Evolutionary conservation across 2,113 vertebrate genomes (phyloP).

Genomic region (Helogale parvula): DNA sequence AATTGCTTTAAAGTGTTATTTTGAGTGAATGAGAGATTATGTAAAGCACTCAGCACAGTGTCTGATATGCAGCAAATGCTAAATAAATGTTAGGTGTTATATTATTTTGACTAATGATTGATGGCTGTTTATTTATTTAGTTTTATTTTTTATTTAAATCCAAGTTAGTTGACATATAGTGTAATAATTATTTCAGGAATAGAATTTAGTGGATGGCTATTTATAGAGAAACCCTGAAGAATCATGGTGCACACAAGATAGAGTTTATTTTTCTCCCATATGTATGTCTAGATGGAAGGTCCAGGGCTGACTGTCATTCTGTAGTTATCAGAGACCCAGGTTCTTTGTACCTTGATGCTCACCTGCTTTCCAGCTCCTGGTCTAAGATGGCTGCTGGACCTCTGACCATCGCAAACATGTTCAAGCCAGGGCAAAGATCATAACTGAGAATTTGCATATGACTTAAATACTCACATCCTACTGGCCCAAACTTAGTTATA

Average conservation of each 20-base stretch:
- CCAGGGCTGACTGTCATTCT: background rate
- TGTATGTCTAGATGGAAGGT: background rate
- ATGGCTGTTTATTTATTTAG: background rate
- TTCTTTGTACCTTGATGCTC: background rate
- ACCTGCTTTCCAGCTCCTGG: background rate
- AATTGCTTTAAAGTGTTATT: background rate
- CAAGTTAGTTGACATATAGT: too few species aligned
- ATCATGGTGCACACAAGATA: background rate
- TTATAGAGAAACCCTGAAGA: conserved; percentile 32
- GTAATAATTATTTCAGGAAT: too few species aligned
- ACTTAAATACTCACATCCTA: background rate
- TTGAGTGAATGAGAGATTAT: background rate
- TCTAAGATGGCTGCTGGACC: background rate
- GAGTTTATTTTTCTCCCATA: background rate
- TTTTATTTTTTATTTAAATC: too few species aligned
- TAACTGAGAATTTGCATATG: background rate
- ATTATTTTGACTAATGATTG: conserved; percentile 19
- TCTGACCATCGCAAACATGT: background rate
- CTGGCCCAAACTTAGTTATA: background rate
- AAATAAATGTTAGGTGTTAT: background rate
- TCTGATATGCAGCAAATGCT: background rate
- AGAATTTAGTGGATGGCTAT: background rate
- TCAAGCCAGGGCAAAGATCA: background rate
- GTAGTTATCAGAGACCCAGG: background rate
- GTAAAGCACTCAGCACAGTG: background rate